Percentiles rank a stretch among this genome's conserved stretches.
Conservation (phyloP, 2,797 vertebrate genomes). For the Phrynocephalus forsythii region DNA sequence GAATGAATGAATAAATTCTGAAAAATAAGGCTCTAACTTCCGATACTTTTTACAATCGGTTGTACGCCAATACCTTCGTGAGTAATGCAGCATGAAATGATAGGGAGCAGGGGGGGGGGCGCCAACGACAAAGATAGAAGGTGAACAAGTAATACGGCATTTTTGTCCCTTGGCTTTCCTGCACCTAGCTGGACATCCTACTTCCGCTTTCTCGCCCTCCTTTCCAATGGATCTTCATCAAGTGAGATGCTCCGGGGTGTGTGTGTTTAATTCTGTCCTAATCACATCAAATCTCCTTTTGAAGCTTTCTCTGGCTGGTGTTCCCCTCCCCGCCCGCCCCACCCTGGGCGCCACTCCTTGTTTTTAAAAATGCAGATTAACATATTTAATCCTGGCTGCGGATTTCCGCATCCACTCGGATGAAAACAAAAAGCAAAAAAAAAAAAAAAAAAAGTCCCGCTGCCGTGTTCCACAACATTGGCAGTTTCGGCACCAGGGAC, state of each 20-base stretch:
- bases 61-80: too few relatives aligned
- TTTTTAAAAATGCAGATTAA: slow-evolving; percentile 59
- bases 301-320: slow-evolving; percentile 49
- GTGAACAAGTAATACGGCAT: too few relatives aligned
- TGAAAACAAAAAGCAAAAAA: not conserved
- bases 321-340: too few relatives aligned
- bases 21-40: too few relatives aligned
- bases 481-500: slow-evolving; percentile 33
- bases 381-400: slow-evolving; percentile 52
- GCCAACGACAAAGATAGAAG: too few relatives aligned
- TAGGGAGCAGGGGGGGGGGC: too few relatives aligned
- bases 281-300: slow-evolving; percentile 64
- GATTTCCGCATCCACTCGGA: slow-evolving; percentile 25
- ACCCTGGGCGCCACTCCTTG: too few relatives aligned
- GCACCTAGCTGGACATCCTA: not conserved
- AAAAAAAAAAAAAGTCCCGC: too few relatives aligned
- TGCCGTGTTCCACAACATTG: slow-evolving; percentile 29
- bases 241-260: slow-evolving; percentile 38
- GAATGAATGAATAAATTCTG: too few relatives aligned
- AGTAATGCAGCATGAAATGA: too few relatives aligned
- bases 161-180: too few relatives aligned
- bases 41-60: too few relatives aligned
- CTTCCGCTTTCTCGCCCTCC: not conserved
- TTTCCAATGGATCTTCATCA: not conserved
- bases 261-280: slow-evolving; percentile 11